Conservation (phyloP, 2,797 vertebrate genomes). For the Lacerta viridis region DNA sequence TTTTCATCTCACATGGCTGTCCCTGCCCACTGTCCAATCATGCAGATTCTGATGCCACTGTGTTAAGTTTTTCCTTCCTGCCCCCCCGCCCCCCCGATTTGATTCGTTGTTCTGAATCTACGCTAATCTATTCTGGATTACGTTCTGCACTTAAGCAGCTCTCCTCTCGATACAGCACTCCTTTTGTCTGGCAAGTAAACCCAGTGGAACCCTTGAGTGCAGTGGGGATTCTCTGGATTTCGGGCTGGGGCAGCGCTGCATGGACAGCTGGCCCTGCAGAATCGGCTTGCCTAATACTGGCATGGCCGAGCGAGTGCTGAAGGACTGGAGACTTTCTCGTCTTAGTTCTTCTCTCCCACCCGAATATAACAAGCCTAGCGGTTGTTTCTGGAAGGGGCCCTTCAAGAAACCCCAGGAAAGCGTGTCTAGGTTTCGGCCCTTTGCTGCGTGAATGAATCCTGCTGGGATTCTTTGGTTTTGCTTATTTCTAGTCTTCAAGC, state of each 20-base stretch:
- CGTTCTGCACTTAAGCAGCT: neutral
- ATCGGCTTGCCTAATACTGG: neutral
- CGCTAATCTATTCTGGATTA: fast-evolving
- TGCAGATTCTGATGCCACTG: conserved; percentile 13
- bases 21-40: conserved; percentile 12
- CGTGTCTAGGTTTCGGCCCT: conserved; percentile 52
- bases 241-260: conserved; percentile 25
- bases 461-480: conserved; percentile 57
- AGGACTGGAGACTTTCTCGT: conserved; percentile 6
- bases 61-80: neutral
- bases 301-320: neutral
- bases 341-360: conserved; percentile 19
- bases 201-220: conserved; percentile 8
- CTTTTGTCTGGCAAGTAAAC: conserved; percentile 13
- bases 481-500: neutral
- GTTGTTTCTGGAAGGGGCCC: neutral
- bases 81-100: neutral
- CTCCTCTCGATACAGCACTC: conserved; percentile 35
- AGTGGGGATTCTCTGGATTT: conserved; percentile 26
- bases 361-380: conserved; percentile 5
- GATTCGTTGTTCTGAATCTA: conserved; percentile 13
- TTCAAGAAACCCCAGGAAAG: conserved; percentile 25
- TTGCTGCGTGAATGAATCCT: conserved; percentile 57
- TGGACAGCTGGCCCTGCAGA: neutral
- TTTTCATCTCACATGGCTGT: neutral